phyloP scores from a whole-genome alignment of 2,888 invertebrate genomes.

The Latrodectus hesperus region DNA sequence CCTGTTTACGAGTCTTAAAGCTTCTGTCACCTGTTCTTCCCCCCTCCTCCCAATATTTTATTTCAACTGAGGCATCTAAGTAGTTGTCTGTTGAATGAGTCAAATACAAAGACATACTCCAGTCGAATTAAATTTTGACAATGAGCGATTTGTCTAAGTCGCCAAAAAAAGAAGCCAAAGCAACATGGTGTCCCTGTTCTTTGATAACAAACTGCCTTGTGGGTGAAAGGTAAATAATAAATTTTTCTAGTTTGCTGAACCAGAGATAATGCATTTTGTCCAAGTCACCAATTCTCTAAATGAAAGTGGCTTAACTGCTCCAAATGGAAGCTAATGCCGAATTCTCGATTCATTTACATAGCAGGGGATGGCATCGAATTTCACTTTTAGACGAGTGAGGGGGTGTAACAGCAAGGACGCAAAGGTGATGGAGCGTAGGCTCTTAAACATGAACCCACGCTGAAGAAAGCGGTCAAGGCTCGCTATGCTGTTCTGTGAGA shows the following conservation, averaged over 20 bases:
- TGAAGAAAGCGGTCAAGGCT: constrained; percentile 62
- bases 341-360: constrained; percentile 45
- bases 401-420: constrained; percentile 61
- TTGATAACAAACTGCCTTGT: constrained; percentile 14
- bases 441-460: constrained; percentile 34
- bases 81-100: not conserved
- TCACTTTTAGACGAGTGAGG: constrained; percentile 6
- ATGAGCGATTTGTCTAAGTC: not conserved
- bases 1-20: not conserved
- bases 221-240: constrained; percentile 48
- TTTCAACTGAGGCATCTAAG: not conserved
- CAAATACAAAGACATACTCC: not conserved
- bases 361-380: constrained; percentile 55
- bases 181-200: not conserved
- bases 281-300: not conserved
- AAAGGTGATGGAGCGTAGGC: constrained; percentile 44
- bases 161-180: not conserved
- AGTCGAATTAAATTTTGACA: not conserved
- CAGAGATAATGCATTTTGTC: constrained; percentile 13
- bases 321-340: constrained; percentile 16
- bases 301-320: constrained; percentile 11
- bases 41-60: not conserved
- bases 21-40: not conserved
- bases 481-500: not conserved
- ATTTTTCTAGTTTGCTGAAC: not conserved